Conservation (phyloP, 2,888 invertebrate species). For the Notodonta ziczac region DNA sequence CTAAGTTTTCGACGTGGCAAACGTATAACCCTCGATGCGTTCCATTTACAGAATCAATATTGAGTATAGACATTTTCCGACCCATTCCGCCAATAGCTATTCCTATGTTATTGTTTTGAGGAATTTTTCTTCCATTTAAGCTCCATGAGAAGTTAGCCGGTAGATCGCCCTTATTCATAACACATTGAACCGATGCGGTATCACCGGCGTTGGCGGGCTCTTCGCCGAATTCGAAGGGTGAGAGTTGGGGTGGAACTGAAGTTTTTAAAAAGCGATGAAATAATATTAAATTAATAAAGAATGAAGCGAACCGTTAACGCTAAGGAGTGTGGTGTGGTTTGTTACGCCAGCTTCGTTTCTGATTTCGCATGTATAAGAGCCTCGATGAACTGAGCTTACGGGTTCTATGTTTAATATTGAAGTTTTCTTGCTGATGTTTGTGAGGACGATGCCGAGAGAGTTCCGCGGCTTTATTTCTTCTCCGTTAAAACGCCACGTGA, state of each 20-base stretch:
- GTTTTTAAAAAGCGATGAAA: slow-evolving; percentile 55
- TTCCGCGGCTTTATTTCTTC: slow-evolving; percentile 78
- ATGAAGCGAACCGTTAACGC: slow-evolving; percentile 85
- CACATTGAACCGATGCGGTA: slow-evolving; percentile 89
- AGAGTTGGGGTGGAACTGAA: slow-evolving; percentile 88
- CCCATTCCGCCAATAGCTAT: slow-evolving; percentile 86
- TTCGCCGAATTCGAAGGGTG: slow-evolving; percentile 87
- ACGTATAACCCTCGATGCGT: slow-evolving; percentile 90
- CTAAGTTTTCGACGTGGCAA: slow-evolving; percentile 88
- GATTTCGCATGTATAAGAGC: slow-evolving; percentile 87
- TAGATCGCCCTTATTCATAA: slow-evolving; percentile 91
- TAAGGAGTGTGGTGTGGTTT: slow-evolving; percentile 84
- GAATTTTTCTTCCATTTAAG: slow-evolving; percentile 81
- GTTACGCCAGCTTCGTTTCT: slow-evolving; percentile 86
- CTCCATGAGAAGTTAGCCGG: slow-evolving; percentile 91
- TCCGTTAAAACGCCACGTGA: slow-evolving; percentile 89
- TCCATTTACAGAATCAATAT: slow-evolving; percentile 88
- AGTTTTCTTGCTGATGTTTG: slow-evolving; percentile 86
- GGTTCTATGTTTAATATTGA: slow-evolving; percentile 87
- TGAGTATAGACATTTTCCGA: slow-evolving; percentile 87
- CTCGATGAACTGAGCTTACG: slow-evolving; percentile 85
- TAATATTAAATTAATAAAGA: slow-evolving; percentile 43
- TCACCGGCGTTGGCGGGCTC: slow-evolving; percentile 90
- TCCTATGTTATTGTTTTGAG: slow-evolving; percentile 82
- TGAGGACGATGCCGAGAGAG: slow-evolving; percentile 83